Base-by-base conservation (phyloP, 2,113 vertebrate genomes). In the Irena cyanogastra region DNA sequence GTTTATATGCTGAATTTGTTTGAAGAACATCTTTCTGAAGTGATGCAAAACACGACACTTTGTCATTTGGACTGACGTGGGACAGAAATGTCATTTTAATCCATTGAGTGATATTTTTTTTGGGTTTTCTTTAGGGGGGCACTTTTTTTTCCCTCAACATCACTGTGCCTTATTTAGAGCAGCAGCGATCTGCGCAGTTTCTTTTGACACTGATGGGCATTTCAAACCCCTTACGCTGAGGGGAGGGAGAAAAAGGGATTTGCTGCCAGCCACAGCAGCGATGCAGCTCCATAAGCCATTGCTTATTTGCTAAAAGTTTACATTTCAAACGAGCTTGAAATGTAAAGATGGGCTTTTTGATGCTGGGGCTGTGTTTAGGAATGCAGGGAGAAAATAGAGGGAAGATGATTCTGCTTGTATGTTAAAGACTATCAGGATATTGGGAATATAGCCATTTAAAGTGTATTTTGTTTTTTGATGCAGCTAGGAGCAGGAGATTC, bases 61-160 rank as follows among this genome's bases (percentile, higher is more conserved):
- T 82, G 96, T 97, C 96, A 93, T 82, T 90, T 8, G 5, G 28
- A 13, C 90, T 97, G 97, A 97, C 93, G 85, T 12, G 94, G 91
- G 96, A 96, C 97, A 98, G 98, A 97, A 98, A 97, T 96, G 97
- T 93, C 95, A 91, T 95, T 98, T 98, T 97, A 97, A 98, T 98
- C 97, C 95, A 86, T 61, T 27, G 77, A 97, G 97, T 92, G 14
- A 39, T 27, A 33, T 45, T 56, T 65, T 96, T 57, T 35, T 39
- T 72, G 21, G 7, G 9, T 61, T 69, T 61, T 33, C 12, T 37
- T 41, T 15, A 3, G 7, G 12, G 53, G 15, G 16, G 10, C 6
- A n/a, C n/a, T n/a, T n/a, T n/a, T n/a, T n/a, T n/a, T n/a, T n/a
- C n/a, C n/a, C n/a, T 95, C 79, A 94, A 96, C 90, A 56, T 89